Evolutionary conservation across 2,797 vertebrate genomes (phyloP), one percentile per base, ranked within the genome.

Genomic region (Peromyscus aztecus): DNA sequence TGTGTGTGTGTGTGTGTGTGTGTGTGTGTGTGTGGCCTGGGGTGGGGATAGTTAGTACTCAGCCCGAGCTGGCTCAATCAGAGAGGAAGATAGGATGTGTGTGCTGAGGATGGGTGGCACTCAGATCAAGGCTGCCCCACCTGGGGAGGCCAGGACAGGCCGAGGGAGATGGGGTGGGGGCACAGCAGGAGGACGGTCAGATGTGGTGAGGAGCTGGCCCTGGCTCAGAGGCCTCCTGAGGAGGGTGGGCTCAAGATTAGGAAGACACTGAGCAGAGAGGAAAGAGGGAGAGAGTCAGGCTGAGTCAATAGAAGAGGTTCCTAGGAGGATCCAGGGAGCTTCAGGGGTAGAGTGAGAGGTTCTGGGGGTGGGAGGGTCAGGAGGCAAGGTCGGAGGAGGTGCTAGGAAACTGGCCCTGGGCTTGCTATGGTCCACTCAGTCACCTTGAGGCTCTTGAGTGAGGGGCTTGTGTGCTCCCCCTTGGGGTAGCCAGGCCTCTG

Each of bases 31-130:
- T 89, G 71, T 75, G 63, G 19, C 57, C 57, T 57, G 11, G 14
- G 63, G 0, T 24, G 1, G 14, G 83, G 40, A 13, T 12, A 10
- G 52, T 1, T 12, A 10, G 52, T 0, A 0, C 37, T 24, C 65
- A 24, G 0, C 1, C 19, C 4, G 17, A 8, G 8, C 0, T 9
- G 67, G 8, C 1, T 61, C 1, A 13, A 0, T 1, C 17, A 23
- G 9, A 0, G 6, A 85, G 59, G 76, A 21, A 34, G 89, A 71
- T 3, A 34, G 49, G 55, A 4, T 0, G 0, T 0, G 3, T 12
- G 10, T 9, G 31, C 34, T 49, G 16, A 27, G 65, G 37, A 3
- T 29, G 0, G 19, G 4, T 34, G 0, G 24, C 24, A 24, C 19
- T 17, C 3, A 17, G 23, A 24, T 27, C 14, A 0, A 34, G 77